A percentile compares a stretch with the other conserved stretches of the same genome.
Conservation (phyloP, 2,113 vertebrate genomes). For the Thomomys bottae region DNA sequence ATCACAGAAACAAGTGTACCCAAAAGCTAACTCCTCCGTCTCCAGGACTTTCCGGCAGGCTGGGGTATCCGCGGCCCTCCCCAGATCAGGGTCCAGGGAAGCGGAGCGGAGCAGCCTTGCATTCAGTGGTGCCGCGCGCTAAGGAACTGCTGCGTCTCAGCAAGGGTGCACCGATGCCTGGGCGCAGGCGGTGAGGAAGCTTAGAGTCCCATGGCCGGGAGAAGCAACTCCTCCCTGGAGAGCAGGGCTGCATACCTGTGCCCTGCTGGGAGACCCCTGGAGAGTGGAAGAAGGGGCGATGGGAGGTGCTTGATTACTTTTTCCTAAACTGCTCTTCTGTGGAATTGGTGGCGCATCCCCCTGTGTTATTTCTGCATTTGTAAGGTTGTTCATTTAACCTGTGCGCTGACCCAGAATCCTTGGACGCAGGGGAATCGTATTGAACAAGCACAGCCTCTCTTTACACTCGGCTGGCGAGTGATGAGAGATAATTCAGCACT, state of each 20-base stretch:
- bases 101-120: constrained; percentile 56
- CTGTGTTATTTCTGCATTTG: constrained; percentile 84
- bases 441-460: constrained; percentile 78
- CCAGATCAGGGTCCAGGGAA: constrained; percentile 43
- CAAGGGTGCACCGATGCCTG: neutral
- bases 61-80: constrained; percentile 37
- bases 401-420: constrained; percentile 84
- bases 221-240: too few relatives aligned
- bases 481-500: constrained; percentile 69
- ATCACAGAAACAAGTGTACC: constrained; percentile 25
- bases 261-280: neutral
- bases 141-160: constrained; percentile 60
- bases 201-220: neutral
- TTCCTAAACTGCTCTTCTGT: constrained; percentile 58
- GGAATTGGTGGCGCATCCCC: constrained; percentile 79
- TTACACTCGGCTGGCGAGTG: constrained; percentile 76
- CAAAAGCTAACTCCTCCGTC: constrained; percentile 32
- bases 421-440: constrained; percentile 74
- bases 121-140: constrained; percentile 58
- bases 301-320: constrained; percentile 63
- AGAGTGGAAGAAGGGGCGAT: neutral
- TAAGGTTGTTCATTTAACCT: constrained; percentile 86
- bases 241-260: neutral
- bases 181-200: neutral
- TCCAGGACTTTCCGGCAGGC: constrained; percentile 7